Evolutionary conservation across 2,113 vertebrate species (phyloP).

Genomic region (Sander vitreus): DNA sequence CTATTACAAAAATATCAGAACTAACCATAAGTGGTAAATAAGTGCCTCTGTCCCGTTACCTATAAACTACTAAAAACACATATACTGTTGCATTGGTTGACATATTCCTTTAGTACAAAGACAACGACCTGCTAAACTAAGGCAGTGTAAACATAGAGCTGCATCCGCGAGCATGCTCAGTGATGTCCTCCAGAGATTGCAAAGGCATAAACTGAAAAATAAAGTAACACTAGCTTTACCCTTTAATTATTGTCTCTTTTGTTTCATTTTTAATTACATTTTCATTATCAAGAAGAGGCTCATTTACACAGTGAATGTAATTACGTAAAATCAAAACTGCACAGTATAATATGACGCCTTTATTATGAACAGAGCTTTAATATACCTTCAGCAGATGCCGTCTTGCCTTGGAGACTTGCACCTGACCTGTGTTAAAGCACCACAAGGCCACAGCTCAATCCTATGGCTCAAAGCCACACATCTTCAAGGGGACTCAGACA

Average conservation of each 20-base stretch:
- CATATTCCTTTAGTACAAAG: background rate
- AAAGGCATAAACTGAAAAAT: background rate
- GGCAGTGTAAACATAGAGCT: constrained; percentile 1
- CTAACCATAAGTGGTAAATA: background rate
- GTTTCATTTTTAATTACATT: background rate
- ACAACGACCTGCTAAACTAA: background rate
- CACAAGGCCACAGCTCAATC: constrained; percentile 62
- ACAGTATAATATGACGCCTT: background rate
- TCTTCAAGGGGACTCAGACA: constrained; percentile 66
- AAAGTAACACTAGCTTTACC: background rate
- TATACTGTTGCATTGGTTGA: background rate
- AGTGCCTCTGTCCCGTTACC: background rate
- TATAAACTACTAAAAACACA: constrained; percentile 17
- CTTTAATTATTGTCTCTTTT: background rate
- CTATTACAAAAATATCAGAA: background rate
- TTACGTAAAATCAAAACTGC: background rate
- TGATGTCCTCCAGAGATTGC: background rate
- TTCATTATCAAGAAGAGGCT: background rate
- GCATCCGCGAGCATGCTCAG: background rate
- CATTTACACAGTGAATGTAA: background rate
- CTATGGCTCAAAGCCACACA: constrained; percentile 33
- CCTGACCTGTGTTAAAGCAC: constrained; percentile 57
- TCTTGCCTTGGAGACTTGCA: constrained; percentile 55
- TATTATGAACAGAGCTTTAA: constrained; percentile 1
- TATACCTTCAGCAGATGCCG: background rate